Evolutionary conservation across 2,797 vertebrate genomes (phyloP).

Genomic region (Enteromius paludinosus): DNA sequence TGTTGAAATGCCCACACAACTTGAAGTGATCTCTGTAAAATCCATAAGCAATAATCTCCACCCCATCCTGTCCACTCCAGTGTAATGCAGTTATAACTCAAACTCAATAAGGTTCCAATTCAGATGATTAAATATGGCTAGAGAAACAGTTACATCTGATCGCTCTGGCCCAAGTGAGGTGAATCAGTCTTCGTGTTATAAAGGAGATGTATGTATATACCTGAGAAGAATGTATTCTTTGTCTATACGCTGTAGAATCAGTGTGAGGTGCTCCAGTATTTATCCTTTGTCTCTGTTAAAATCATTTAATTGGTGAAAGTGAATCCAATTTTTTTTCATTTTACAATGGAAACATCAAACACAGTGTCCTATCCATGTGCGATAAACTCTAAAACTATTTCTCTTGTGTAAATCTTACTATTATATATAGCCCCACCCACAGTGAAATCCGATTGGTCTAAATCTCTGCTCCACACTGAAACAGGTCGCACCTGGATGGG

Average conservation of each 20-base stretch:
- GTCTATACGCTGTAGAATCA: slow-evolving; percentile 31
- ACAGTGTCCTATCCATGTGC: not conserved
- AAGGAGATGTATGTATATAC: slow-evolving; percentile 41
- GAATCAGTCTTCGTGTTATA: slow-evolving; percentile 28
- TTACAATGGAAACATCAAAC: not conserved
- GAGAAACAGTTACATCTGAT: slow-evolving; percentile 8
- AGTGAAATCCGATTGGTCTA: not conserved
- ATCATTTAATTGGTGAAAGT: slow-evolving; percentile 13
- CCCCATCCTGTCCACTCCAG: slow-evolving; percentile 43
- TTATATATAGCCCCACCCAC: not conserved
- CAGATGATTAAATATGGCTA: slow-evolving; percentile 35
- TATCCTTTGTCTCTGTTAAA: slow-evolving; percentile 13
- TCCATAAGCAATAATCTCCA: slow-evolving; percentile 61
- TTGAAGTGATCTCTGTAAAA: slow-evolving; percentile 56
- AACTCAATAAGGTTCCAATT: slow-evolving; percentile 30
- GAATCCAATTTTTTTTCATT: not conserved
- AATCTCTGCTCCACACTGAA: not conserved
- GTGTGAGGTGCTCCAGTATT: slow-evolving; percentile 29
- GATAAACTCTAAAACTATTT: not conserved
- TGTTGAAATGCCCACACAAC: slow-evolving; percentile 63
- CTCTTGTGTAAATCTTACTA: not conserved
- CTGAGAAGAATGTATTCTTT: slow-evolving; percentile 52
- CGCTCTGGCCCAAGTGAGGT: slow-evolving; percentile 18
- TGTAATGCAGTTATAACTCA: slow-evolving; percentile 39
- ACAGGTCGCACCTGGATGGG: not conserved